Percentiles rank a stretch among this genome's conserved stretches.
These are phyloP conservation scores for Pristiophorus japonicus DNA, from an alignment of 2,113 vertebrate genomes.

Conservation along the genomic window DNA sequence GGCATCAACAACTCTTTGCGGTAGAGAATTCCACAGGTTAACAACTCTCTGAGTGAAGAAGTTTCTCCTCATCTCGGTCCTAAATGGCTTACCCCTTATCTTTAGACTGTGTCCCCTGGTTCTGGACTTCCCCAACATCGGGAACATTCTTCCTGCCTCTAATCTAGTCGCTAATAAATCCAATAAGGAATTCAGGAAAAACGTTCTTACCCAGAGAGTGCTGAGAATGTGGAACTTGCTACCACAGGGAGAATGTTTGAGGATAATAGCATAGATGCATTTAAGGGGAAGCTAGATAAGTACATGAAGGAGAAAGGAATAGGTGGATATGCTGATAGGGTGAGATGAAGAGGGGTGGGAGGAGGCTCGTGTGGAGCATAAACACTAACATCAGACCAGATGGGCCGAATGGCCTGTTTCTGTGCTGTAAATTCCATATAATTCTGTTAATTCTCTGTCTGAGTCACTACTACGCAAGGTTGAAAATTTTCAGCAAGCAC, in stretches of 20 bases:
- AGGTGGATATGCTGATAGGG: not conserved
- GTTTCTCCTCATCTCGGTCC: too few relatives aligned
- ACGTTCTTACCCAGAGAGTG: not conserved
- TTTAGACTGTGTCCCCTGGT: too few relatives aligned
- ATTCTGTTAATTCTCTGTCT: not conserved
- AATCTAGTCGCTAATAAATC: not conserved
- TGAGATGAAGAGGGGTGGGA: not conserved
- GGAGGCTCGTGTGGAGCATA: not conserved
- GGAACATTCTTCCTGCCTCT: too few relatives aligned
- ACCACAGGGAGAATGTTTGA: too few relatives aligned
- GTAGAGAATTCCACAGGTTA: too few relatives aligned
- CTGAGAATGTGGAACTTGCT: not conserved
- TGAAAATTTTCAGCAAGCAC: not conserved
- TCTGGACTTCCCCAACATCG: too few relatives aligned
- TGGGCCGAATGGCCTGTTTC: not conserved
- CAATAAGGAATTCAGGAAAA: not conserved
- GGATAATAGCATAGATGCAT: not conserved
- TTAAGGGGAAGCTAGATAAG: not conserved
- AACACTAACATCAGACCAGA: too few relatives aligned
- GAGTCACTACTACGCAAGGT: not conserved
- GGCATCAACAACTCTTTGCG: too few relatives aligned
- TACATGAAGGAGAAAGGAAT: not conserved
- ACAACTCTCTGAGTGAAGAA: too few relatives aligned
- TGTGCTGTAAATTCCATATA: not conserved
- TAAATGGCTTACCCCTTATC: too few relatives aligned